A percentile compares a stretch with the other conserved stretches of the same genome.
Conservation (phyloP, 2,888 invertebrate species). For the Cancer borealis region DNA sequence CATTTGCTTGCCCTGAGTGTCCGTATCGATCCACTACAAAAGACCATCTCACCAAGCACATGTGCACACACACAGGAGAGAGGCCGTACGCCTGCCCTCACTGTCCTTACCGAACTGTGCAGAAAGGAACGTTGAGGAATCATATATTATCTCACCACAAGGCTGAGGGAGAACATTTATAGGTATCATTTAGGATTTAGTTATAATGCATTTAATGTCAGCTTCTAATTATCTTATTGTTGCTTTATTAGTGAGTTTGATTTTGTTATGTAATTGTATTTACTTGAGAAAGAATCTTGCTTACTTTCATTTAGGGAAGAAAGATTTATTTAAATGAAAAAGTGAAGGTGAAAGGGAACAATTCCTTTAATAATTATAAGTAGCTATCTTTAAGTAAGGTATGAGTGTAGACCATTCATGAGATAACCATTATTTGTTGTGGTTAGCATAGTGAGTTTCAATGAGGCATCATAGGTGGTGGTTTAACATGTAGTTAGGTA, state of each 20-base stretch:
- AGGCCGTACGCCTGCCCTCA: slow-evolving; percentile 61
- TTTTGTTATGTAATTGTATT: not conserved
- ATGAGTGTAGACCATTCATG: not conserved
- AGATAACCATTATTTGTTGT: not conserved
- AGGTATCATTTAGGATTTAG: not conserved
- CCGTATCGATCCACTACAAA: slow-evolving; percentile 69
- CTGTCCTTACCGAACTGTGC: slow-evolving; percentile 65
- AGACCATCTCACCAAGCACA: slow-evolving; percentile 63
- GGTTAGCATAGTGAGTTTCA: not conserved
- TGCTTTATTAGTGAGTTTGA: not conserved
- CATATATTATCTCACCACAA: slow-evolving; percentile 59
- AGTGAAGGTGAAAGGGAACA: not conserved
- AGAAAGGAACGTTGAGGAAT: slow-evolving; percentile 63
- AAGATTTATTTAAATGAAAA: not conserved
- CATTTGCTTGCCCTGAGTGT: slow-evolving; percentile 60
- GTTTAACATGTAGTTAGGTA: not conserved
- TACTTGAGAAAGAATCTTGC: not conserved
- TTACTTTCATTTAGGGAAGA: not conserved
- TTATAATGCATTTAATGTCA: not conserved
- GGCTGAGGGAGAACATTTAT: not conserved
- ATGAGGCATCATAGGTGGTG: not conserved
- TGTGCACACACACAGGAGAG: slow-evolving; percentile 66
- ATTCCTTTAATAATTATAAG: not conserved
- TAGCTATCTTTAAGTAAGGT: not conserved
- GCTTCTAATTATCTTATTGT: not conserved